These are phyloP conservation scores for Pipistrellus kuhlii DNA, from an alignment of 2,797 vertebrate species.

Conservation along the genomic window DNA sequence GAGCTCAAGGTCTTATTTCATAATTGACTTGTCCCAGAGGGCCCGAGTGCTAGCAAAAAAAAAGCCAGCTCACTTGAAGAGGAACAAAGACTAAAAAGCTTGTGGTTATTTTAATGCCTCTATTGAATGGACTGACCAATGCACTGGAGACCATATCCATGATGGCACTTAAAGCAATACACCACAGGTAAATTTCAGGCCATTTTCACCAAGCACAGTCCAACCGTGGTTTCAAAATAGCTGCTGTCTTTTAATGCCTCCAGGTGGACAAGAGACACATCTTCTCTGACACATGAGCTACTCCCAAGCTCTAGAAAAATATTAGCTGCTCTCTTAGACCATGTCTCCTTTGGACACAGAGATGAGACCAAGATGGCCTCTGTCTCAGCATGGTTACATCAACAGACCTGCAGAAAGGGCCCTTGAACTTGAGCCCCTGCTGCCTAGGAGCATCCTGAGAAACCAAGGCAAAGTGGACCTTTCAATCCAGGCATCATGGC, in stretches of 20 bases:
- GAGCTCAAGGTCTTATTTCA: constrained; percentile 23
- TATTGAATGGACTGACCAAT: neutral
- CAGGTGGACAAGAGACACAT: neutral
- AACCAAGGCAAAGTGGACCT: neutral
- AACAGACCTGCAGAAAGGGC: neutral
- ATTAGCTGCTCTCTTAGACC: neutral
- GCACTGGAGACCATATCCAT: neutral
- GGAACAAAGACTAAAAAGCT: constrained; percentile 31
- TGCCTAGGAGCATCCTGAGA: neutral
- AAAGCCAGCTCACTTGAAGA: neutral
- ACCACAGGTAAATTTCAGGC: neutral
- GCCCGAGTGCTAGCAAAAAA: neutral
- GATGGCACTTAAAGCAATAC: constrained; percentile 38
- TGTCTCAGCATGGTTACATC: neutral
- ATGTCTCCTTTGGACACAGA: neutral
- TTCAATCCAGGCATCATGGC: neutral
- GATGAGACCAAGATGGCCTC: neutral
- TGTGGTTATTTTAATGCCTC: constrained; percentile 50
- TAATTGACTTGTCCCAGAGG: neutral
- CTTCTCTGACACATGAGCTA: neutral
- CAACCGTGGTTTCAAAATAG: neutral
- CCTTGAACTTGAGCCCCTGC: neutral
- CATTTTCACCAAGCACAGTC: neutral
- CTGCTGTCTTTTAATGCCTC: neutral
- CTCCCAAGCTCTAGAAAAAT: neutral